Conservation (phyloP, 2,797 vertebrate genomes). For the Alcedo quadribrachys region DNA sequence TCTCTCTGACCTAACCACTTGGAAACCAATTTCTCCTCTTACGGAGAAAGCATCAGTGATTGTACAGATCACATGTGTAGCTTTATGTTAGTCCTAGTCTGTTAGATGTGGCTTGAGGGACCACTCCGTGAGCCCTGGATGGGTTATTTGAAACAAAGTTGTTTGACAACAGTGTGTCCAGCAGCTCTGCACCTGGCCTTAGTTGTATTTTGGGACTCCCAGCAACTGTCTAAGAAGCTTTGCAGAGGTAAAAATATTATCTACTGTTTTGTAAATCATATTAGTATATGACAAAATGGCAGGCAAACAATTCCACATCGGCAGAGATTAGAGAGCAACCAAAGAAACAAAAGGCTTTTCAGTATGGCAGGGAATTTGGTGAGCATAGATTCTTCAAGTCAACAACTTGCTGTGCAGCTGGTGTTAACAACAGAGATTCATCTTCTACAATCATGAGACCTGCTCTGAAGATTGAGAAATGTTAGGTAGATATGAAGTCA, state of each 20-base stretch:
- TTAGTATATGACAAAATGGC: not conserved
- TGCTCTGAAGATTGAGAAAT: not conserved
- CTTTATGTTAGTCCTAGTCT: not conserved
- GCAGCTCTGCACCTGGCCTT: not conserved
- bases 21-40: not conserved
- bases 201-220: not conserved
- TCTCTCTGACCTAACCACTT: not conserved
- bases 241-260: not conserved
- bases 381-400: too few relatives aligned
- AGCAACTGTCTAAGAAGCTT: not conserved
- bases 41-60: not conserved
- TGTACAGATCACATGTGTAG: not conserved
- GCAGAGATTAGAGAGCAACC: not conserved
- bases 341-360: not conserved
- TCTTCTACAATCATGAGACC: not conserved
- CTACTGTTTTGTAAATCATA: not conserved
- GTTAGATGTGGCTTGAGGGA: not conserved
- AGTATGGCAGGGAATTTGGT: too few relatives aligned
- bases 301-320: not conserved
- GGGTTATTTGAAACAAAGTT: not conserved
- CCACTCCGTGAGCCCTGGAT: not conserved
- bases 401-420: not conserved
- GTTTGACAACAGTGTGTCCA: not conserved
- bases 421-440: not conserved
- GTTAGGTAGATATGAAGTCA: not conserved